Evolutionary conservation across 2,113 vertebrate species (phyloP), one percentile per base, ranked within the genome.

Genomic region (Hippoglossus stenolepis): DNA sequence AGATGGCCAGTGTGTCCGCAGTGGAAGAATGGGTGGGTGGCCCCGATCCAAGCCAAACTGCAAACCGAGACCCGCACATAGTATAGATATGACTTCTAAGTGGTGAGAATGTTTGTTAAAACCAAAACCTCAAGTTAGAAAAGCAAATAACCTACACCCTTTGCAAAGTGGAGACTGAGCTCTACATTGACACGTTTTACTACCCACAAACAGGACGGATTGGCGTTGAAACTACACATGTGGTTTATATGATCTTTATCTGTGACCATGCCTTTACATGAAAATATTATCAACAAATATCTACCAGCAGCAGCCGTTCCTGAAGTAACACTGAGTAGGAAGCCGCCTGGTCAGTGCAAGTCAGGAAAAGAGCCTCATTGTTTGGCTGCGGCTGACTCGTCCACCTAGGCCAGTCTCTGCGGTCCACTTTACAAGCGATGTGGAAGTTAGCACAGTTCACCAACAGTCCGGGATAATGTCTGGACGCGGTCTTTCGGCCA

Each of bases 1-100:
- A 93, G 91, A 93, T 93, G 90, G 91, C 89, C 65, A 84, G 86
- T 90, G 90, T 92, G 91, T 93, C 91, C 90, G 92, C 92, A 92
- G 92, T 93, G 90, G 74, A 83, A 87, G 85, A 86, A 90, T 73
- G 87, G 85, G 85, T 85, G 88, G 87, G 89, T 89, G 92, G 91
- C 86, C 86, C 67, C 35, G 40, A 28, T 72, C 73, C 87, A 85
- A 88, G 87, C 63, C 51, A 67, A 73, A 73, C 67, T 68, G 60
- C 45, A 1, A 60, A 12, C 15, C 45, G 20, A 70, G 13, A 77
- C 64, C 62, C 51, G 47, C 24, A 66, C 24, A 67, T 17, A 12
- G 40, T 40, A 12, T 40, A 2, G 11, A 13, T 13, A 11, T 13
- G 40, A 43, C 40, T 3, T 43, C 11, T 43, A 2, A 12, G 40